Evolutionary conservation across 2,888 invertebrate genomes (phyloP).

Genomic region (Elmis aenea): DNA sequence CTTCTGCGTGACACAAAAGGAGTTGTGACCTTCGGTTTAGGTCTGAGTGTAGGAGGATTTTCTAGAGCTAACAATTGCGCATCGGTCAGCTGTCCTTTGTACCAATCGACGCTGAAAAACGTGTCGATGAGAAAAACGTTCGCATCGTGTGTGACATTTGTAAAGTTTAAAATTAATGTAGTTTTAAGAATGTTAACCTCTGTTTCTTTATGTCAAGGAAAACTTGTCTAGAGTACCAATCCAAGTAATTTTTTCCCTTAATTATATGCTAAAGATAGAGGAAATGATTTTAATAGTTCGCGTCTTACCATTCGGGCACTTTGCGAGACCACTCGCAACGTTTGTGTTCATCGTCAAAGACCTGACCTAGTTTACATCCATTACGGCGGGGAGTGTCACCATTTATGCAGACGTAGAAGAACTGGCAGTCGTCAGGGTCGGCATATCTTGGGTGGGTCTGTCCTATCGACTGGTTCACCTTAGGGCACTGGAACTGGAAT

Average conservation of each 20-base stretch:
- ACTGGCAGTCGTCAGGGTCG: slow-evolving; percentile 86
- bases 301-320: slow-evolving; percentile 79
- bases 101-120: slow-evolving; percentile 75
- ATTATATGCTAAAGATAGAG: too few relatives aligned
- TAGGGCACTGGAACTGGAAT: slow-evolving; percentile 78
- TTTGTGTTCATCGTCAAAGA: slow-evolving; percentile 75
- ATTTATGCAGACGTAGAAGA: slow-evolving; percentile 88
- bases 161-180: neutral
- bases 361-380: slow-evolving; percentile 85
- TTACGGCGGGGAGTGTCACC: slow-evolving; percentile 78
- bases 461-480: slow-evolving; percentile 66
- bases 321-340: slow-evolving; percentile 83
- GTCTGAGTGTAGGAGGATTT: slow-evolving; percentile 58
- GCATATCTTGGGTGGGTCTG: slow-evolving; percentile 80
- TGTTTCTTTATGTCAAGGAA: too few relatives aligned
- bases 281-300: slow-evolving; percentile 5
- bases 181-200: too few relatives aligned
- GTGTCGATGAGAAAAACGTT: too few relatives aligned
- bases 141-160: too few relatives aligned
- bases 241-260: too few relatives aligned
- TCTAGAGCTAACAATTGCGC: slow-evolving; percentile 74
- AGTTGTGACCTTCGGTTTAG: slow-evolving; percentile 48
- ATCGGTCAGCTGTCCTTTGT: slow-evolving; percentile 78
- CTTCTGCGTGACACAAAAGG: slow-evolving; percentile 49
- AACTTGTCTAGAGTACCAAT: too few relatives aligned